Base-by-base conservation (phyloP, 2,113 vertebrate species). In the Cervus canadensis region DNA sequence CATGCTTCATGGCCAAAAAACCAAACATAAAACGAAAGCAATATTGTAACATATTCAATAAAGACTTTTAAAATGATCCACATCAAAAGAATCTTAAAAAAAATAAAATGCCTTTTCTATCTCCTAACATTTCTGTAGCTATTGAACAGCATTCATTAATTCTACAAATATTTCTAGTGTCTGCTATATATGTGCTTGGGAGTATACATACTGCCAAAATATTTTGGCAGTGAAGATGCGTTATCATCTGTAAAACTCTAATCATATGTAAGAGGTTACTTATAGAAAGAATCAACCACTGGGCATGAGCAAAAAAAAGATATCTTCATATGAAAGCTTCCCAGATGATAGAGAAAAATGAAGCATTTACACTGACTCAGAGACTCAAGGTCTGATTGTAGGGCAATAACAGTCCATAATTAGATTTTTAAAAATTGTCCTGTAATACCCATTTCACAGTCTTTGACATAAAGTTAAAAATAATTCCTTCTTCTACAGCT, bases 381-480 rank as follows among this genome's bases (percentile, higher is more conserved):
- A 82, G 82, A 89, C 33, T 25, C 2, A 16, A 88, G 54, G 33
- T 96, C 48, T 94, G 52, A 84, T n/a, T 88, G 33, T 60, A 83
- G 52, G 67, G 91, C 94, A 91, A 78, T 84, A 96, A 50, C 3
- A 82, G 25, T 87, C 56, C 25, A 62, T 87, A 89, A 97, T 89
- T 91, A 76, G 50, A 81, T 82, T 93, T 86, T 82, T 48, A 3
- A 43, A 96, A 83, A 40, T 82, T 71, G 33, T 79, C 28, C 62
- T 97, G 25, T 92, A 86, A 89, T 91, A 89, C 40, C 25, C 33
- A 64, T 45, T 59, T 97, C 48, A 83, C 11, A 36, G 21, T 94
- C 56, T 93, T 88, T 83, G 56, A 91, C 64, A 86, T 78, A 28
- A 93, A 87, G 93, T 85, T 95, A 96, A 82, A 94, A 83, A 21